Conservation (phyloP, 2,888 invertebrate genomes). For the Neoaliturus tenellus region DNA sequence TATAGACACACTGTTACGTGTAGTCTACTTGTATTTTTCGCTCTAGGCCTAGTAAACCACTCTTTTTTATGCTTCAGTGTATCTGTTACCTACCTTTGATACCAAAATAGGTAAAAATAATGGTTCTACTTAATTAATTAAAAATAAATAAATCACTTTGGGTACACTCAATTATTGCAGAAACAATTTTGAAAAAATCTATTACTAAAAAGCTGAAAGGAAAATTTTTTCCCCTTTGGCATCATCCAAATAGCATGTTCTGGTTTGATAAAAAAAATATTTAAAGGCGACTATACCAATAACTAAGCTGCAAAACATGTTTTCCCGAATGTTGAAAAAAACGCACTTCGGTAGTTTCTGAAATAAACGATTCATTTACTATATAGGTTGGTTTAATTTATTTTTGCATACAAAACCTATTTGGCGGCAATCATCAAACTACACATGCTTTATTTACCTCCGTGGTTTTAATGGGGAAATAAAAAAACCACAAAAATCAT, state of each 20-base stretch:
- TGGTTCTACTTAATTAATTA: not conserved
- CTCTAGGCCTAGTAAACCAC: not conserved
- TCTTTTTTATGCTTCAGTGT: not conserved
- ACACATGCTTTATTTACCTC: too few relatives aligned
- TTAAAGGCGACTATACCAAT: slow-evolving; percentile 28
- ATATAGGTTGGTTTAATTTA: too few relatives aligned
- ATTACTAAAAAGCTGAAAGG: not conserved
- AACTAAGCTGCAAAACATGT: slow-evolving; percentile 37
- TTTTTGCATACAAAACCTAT: too few relatives aligned
- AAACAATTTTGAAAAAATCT: not conserved
- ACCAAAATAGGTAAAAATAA: not conserved
- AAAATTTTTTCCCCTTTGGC: not conserved
- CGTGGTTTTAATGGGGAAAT: too few relatives aligned
- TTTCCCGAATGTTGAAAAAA: slow-evolving; percentile 32
- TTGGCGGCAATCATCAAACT: too few relatives aligned
- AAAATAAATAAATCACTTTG: not conserved
- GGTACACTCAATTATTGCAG: not conserved
- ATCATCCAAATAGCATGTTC: slow-evolving; percentile 22
- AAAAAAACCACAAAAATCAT: too few relatives aligned
- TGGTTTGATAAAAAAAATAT: not conserved
- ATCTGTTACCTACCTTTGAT: not conserved
- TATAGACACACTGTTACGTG: not conserved
- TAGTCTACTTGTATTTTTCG: not conserved
- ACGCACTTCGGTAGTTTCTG: slow-evolving; percentile 27
- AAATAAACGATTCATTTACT: slow-evolving; percentile 27